Evolutionary conservation across 2,113 vertebrate species (phyloP).

Genomic region (Gasterosteus nipponicus): DNA sequence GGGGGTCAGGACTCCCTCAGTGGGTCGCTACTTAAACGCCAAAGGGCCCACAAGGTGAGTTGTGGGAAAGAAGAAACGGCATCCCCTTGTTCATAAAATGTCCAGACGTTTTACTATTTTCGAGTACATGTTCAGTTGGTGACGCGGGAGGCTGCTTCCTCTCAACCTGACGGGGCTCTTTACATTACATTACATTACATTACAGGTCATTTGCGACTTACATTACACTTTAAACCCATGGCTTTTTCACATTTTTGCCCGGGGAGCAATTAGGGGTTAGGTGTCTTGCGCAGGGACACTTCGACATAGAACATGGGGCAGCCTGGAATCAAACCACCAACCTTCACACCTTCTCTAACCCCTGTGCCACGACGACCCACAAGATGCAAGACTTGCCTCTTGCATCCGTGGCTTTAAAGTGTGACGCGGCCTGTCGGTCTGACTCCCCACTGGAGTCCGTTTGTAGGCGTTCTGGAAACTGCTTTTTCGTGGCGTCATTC

Average conservation of each 20-base stretch:
- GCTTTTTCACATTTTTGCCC: no score
- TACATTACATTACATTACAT: no score
- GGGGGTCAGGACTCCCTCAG: background rate
- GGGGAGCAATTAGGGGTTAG: no score
- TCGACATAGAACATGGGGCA: no score
- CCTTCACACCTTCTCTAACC: no score
- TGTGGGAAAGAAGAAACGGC: background rate
- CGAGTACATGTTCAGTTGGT: background rate
- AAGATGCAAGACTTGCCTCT: no score
- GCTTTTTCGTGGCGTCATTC: slow-evolving; percentile 5
- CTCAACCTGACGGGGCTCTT: background rate
- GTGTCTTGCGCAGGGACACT: no score
- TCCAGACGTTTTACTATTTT: background rate
- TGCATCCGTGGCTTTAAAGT: background rate
- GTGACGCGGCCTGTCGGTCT: background rate
- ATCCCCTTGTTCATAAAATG: background rate
- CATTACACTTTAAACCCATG: no score
- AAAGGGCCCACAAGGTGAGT: background rate
- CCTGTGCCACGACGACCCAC: no score
- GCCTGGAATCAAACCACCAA: no score
- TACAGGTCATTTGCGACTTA: no score
- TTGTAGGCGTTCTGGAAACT: slow-evolving; percentile 25
- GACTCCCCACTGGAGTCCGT: background rate
- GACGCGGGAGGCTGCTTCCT: background rate
- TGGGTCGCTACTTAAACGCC: background rate